phyloP scores from a whole-genome alignment of 2,888 invertebrate species.

The Celastrina argiolus region DNA sequence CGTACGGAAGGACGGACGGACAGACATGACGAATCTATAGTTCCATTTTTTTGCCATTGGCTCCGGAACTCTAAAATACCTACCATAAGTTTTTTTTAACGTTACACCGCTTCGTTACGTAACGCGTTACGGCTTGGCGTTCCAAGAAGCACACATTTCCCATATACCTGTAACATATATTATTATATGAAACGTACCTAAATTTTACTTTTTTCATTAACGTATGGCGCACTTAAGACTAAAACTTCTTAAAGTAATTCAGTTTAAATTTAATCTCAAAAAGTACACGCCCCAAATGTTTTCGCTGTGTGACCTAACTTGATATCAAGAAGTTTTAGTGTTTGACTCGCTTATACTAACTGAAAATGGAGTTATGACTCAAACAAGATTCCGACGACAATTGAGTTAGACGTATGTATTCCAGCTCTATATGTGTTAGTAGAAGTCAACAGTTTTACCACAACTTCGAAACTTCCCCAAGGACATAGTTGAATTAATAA shows the following conservation, averaged over 20 bases:
- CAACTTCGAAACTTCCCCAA: background rate
- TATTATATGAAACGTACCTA: no score
- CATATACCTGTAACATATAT: no score
- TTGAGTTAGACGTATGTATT: conserved; percentile 6
- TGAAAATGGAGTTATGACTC: conserved; percentile 15
- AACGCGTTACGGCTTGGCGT: no score
- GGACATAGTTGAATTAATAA: background rate
- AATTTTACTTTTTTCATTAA: no score
- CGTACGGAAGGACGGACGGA: no score
- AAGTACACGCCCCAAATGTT: background rate
- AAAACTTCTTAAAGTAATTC: background rate
- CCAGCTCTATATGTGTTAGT: background rate
- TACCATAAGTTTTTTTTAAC: no score
- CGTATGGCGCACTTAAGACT: background rate
- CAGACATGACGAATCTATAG: no score
- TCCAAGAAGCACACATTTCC: no score
- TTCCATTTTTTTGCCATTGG: no score
- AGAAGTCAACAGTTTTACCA: background rate
- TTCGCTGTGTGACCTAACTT: conserved; percentile 12
- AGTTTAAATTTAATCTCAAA: background rate
- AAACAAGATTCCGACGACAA: conserved; percentile 14
- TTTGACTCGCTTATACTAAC: conserved; percentile 17
- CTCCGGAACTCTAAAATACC: no score
- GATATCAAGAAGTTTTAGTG: conserved; percentile 2
- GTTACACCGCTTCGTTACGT: no score